Conservation (phyloP, 1,140 invertebrate genomes). For the Drosophila sucinea region DNA sequence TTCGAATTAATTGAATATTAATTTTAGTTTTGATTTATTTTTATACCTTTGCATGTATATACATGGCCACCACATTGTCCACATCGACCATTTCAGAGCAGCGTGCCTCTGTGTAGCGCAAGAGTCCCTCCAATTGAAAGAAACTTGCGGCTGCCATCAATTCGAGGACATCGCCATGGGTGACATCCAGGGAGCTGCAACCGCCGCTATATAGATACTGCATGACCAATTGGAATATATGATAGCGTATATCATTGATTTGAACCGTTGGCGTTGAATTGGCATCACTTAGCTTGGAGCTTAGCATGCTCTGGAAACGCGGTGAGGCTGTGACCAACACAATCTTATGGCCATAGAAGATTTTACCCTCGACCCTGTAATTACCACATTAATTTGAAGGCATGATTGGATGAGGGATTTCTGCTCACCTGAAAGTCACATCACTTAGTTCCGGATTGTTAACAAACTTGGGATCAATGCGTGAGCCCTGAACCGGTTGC, state of each 20-base stretch:
- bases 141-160: conserved; percentile 96
- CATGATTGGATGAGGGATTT: not conserved
- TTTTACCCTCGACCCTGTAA: conserved; percentile 90
- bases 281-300: conserved; percentile 89
- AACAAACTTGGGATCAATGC: conserved; percentile 95
- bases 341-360: conserved; percentile 98
- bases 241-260: conserved; percentile 96
- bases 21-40: not conserved
- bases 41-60: conserved; percentile 94
- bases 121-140: conserved; percentile 93
- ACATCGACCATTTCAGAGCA: conserved; percentile 93
- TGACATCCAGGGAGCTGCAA: conserved; percentile 89
- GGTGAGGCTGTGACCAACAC: conserved; percentile 95
- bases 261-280: conserved; percentile 91
- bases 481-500: conserved; percentile 87
- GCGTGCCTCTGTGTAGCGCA: conserved; percentile 92
- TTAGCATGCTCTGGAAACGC: conserved; percentile 93
- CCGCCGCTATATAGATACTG: conserved; percentile 96
- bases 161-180: conserved; percentile 92
- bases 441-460: conserved; percentile 96
- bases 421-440: conserved; percentile 89
- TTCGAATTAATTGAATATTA: not conserved
- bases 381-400: not conserved
- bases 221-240: conserved; percentile 95
- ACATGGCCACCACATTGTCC: conserved; percentile 95